Conservation (phyloP, 1,140 invertebrate genomes). For the Trachelipus rathkii region DNA sequence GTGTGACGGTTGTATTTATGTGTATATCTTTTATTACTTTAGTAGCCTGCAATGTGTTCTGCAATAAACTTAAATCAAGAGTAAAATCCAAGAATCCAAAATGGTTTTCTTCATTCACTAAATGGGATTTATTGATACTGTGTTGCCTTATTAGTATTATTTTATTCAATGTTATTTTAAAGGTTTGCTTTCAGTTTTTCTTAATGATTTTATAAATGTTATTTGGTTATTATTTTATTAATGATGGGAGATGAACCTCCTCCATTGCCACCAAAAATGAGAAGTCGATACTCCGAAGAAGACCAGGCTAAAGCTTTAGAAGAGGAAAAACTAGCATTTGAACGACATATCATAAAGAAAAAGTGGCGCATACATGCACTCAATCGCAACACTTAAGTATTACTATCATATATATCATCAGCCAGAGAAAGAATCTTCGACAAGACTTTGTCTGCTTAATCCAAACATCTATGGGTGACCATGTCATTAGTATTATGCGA, state of each 20-base stretch:
- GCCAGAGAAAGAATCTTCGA: too few relatives aligned
- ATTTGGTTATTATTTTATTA: background rate
- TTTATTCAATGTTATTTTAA: too few relatives aligned
- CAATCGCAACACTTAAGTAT: too few relatives aligned
- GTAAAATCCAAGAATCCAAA: background rate
- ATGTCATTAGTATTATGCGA: too few relatives aligned
- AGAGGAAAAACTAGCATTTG: constrained; percentile 24
- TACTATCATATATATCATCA: too few relatives aligned
- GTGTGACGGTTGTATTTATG: constrained; percentile 62
- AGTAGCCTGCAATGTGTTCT: constrained; percentile 8
- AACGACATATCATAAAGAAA: constrained; percentile 23
- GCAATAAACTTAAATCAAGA: background rate
- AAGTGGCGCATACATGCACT: too few relatives aligned
- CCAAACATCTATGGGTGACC: too few relatives aligned
- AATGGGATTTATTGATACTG: background rate
- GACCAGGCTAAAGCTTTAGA: constrained; percentile 17
- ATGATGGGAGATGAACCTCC: constrained; percentile 28
- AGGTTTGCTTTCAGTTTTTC: too few relatives aligned
- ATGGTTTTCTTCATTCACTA: background rate
- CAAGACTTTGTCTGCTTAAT: too few relatives aligned
- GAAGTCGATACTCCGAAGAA: constrained; percentile 12
- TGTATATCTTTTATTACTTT: constrained; percentile 27
- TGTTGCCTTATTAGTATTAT: constrained; percentile 7
- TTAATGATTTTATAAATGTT: too few relatives aligned
- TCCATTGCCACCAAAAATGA: constrained; percentile 24